These are phyloP conservation scores for Drosophila tsacasi DNA, from an alignment of 1,140 invertebrate genomes.

Conservation along the genomic window DNA sequence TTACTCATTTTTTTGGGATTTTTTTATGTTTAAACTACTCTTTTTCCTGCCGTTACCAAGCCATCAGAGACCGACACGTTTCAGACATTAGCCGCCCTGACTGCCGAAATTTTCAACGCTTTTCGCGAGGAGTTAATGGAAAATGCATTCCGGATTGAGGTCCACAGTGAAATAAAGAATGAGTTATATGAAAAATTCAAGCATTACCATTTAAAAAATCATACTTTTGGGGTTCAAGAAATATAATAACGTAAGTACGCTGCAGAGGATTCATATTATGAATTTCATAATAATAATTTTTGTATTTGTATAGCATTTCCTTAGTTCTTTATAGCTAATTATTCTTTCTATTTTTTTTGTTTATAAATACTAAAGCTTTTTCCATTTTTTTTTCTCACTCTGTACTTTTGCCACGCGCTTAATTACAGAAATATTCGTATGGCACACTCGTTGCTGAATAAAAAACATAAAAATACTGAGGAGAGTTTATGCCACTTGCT, in stretches of 20 bases:
- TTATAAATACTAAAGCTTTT: too few species aligned
- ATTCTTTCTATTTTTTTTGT: background rate
- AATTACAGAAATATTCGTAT: conserved; percentile 25
- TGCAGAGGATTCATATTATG: too few species aligned
- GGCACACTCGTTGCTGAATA: conserved; percentile 5
- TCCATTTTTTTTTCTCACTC: background rate
- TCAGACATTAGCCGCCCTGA: conserved; percentile 63
- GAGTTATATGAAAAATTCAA: conserved; percentile 1
- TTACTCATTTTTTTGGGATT: too few species aligned
- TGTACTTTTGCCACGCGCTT: conserved; percentile 30
- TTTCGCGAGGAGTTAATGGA: conserved; percentile 34
- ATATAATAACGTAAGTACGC: too few species aligned
- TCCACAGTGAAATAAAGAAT: background rate
- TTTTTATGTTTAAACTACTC: conserved; percentile 11
- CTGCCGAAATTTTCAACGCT: conserved; percentile 63
- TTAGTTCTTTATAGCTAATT: too few species aligned
- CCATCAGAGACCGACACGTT: conserved; percentile 65
- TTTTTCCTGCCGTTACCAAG: conserved; percentile 39
- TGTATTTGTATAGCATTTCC: too few species aligned
- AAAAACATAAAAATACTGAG: conserved; percentile 23
- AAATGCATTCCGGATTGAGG: conserved; percentile 44
- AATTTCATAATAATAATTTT: too few species aligned
- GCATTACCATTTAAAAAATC: too few species aligned
- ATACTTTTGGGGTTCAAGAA: too few species aligned
- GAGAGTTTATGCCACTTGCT: conserved; percentile 36